Base-by-base conservation (phyloP, 1,140 invertebrate genomes). In the Halictus rubicundus region DNA sequence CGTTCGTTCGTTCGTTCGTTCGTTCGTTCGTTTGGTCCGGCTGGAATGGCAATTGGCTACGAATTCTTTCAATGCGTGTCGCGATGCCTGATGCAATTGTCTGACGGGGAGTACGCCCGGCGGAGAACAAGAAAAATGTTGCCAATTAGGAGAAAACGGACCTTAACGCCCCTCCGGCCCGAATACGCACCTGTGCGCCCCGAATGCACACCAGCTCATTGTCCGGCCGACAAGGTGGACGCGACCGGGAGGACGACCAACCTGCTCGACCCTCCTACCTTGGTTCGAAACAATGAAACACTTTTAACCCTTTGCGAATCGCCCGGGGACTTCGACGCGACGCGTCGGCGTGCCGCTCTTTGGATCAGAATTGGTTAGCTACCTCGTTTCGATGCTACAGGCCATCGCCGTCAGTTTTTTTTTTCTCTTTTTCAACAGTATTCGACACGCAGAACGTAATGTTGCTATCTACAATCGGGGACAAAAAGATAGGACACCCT, bases 111-210 rank as follows among this genome's bases (percentile, higher is more conserved):
- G 76, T 54, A 39, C 61, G 46, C 27, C 77, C 63, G 64, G 69
- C 39, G 42, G n/a, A 4, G 61, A 69, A 23, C 65, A 76, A 76
- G 64, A 80, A 69, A 76, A 76, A 80, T 80, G 78, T 75, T 75
- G 72, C 78, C 78, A 80, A 80, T 80, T 80, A 80, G 70, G 64
- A 61, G 78, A 60, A 74, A 74, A 74, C 78, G 65, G 72, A 14
- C 78, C 72, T 80, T 80, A 68, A 75, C 78, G 71, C 72, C 78
- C 72, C 63, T 63, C 27, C 37, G 64, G 21, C 19, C 72, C 78
- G 73, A 75, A 75, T 68, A 68, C 78, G 78, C 78, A 80, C 78
- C 78, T 80, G 78, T 80, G 78, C 42, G 49, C 70, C 57, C 21
- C 59, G 68, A 71, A 54, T 76, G 52, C 74, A 39, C 75, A 42